These are phyloP conservation scores for Folsomia manolachei DNA, from an alignment of 2,888 invertebrate genomes.

Conservation along the genomic window DNA sequence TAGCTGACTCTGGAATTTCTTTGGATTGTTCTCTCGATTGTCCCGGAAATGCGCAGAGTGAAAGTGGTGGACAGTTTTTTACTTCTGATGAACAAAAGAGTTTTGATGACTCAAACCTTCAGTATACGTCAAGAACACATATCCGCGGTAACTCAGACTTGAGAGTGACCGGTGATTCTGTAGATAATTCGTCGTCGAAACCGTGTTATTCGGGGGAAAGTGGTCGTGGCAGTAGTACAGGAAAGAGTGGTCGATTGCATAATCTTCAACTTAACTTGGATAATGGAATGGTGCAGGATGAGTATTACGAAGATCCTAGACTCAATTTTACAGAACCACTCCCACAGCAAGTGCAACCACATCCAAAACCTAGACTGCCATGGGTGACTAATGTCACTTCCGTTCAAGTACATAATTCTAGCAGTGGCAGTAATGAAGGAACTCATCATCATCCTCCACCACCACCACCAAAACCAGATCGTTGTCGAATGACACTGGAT, in stretches of 20 bases:
- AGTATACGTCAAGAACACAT: conserved; percentile 19
- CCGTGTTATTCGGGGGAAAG: background rate
- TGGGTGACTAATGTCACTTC: conserved; percentile 29
- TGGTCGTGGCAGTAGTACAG: background rate
- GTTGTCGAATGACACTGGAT: conserved; percentile 46
- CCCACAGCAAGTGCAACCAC: background rate
- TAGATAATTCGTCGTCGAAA: background rate
- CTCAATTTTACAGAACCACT: background rate
- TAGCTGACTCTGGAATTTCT: conserved; percentile 54
- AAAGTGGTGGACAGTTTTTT: conserved; percentile 11
- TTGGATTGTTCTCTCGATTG: conserved; percentile 46
- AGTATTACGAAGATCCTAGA: conserved; percentile 40
- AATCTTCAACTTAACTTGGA: conserved; percentile 36
- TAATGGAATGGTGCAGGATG: conserved; percentile 34
- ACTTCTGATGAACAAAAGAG: background rate
- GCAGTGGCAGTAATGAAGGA: no score
- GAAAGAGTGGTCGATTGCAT: background rate
- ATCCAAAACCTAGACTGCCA: background rate
- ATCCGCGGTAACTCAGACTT: conserved; percentile 16
- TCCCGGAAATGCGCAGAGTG: conserved; percentile 31
- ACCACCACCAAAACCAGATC: conserved; percentile 35
- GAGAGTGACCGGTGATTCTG: background rate
- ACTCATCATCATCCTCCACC: conserved; percentile 11
- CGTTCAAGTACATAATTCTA: conserved; percentile 40
- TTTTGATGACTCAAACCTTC: conserved; percentile 10